Evolutionary conservation across 2,888 invertebrate genomes (phyloP).

Genomic region (Dorcus hopei): DNA sequence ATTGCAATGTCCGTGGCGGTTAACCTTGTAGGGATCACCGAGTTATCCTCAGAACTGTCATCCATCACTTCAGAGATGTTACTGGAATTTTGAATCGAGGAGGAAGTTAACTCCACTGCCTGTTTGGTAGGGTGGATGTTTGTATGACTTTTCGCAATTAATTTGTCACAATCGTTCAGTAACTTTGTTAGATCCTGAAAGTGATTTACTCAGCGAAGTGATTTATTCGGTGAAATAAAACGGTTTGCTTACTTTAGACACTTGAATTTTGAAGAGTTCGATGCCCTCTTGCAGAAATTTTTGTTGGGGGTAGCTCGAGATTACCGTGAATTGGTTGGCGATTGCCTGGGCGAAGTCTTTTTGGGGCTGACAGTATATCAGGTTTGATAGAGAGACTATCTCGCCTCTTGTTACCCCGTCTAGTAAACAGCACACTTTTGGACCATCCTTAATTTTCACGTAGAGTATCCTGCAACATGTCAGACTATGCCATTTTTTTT

Average conservation of each 20-base stretch:
- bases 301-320: constrained; percentile 61
- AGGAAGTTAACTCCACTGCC: not conserved
- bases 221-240: not conserved
- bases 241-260: constrained; percentile 30
- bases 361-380: constrained; percentile 56
- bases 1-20: constrained; percentile 41
- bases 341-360: constrained; percentile 57
- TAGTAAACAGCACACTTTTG: constrained; percentile 48
- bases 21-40: constrained; percentile 30
- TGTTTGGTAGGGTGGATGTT: not conserved
- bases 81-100: not conserved
- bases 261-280: constrained; percentile 47
- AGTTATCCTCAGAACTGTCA: constrained; percentile 33
- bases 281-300: constrained; percentile 50
- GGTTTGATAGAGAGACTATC: constrained; percentile 60
- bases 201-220: constrained; percentile 1
- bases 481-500: not conserved
- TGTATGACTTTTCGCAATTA: constrained; percentile 25
- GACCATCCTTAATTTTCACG: constrained; percentile 49
- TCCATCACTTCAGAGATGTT: constrained; percentile 17
- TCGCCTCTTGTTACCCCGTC: constrained; percentile 59
- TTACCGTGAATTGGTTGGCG: constrained; percentile 60
- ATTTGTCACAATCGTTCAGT: constrained; percentile 34
- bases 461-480: constrained; percentile 42
- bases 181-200: constrained; percentile 35